Conservation (phyloP, 2,888 invertebrate species). For the Mesochorus sp. region DNA sequence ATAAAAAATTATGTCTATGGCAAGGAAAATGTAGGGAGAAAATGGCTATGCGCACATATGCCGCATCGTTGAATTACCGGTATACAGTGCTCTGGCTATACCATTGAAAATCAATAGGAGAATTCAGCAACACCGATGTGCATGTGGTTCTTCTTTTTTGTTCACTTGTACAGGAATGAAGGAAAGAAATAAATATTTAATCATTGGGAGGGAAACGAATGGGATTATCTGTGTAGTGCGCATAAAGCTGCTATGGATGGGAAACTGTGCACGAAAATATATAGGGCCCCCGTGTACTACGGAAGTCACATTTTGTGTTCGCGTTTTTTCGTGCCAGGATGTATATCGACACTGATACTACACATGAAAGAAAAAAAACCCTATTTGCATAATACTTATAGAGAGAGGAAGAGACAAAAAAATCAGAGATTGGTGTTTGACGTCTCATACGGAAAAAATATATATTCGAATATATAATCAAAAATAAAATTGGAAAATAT, state of each 20-base stretch:
- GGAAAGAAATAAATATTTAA: neutral
- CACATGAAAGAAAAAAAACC: neutral
- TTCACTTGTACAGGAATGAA: neutral
- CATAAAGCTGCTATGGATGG: conserved; percentile 1
- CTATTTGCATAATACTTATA: neutral
- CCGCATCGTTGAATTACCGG: neutral
- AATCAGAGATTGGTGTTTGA: too few relatives aligned
- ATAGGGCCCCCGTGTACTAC: neutral
- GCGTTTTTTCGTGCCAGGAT: neutral
- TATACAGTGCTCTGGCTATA: neutral
- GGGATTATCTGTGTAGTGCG: conserved; percentile 25
- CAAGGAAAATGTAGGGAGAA: too few relatives aligned
- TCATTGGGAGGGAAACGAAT: conserved; percentile 2
- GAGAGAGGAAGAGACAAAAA: neutral
- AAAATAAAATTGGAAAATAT: too few relatives aligned
- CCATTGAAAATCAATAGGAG: conserved; percentile 28
- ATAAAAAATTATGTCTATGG: neutral
- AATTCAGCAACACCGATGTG: conserved; percentile 8
- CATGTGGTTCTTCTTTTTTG: too few relatives aligned
- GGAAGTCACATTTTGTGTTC: conserved; percentile 18
- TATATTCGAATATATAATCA: too few relatives aligned
- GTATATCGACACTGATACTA: conserved; percentile 5
- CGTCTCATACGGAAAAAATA: too few relatives aligned
- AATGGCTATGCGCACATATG: too few relatives aligned
- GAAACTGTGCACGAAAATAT: neutral